phyloP scores from a whole-genome alignment of 2,113 vertebrate genomes.

The Gnathonemus longibarbis region DNA sequence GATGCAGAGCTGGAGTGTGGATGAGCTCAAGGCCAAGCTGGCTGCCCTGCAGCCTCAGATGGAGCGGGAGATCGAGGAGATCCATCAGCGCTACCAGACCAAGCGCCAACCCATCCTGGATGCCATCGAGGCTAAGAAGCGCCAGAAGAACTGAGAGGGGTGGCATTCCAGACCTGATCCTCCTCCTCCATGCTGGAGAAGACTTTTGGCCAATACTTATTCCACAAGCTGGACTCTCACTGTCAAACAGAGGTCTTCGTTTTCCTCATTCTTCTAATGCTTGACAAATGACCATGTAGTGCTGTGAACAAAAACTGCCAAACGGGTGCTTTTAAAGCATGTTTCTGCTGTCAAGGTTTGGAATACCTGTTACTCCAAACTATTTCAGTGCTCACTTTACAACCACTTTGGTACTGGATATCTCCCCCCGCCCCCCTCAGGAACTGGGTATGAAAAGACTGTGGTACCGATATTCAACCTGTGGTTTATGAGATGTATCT shows the following conservation, averaged over 20 bases:
- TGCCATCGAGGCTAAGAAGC: slow-evolving; percentile 87
- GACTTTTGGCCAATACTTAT: neutral
- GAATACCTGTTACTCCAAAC: neutral
- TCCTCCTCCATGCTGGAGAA: neutral
- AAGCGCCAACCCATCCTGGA: slow-evolving; percentile 90
- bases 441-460: neutral
- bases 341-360: neutral
- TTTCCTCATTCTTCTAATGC: neutral
- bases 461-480: neutral
- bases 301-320: slow-evolving; percentile 4
- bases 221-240: neutral
- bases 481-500: neutral
- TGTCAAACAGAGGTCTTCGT: neutral
- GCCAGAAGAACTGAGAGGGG: slow-evolving; percentile 72
- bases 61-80: slow-evolving; percentile 94
- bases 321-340: neutral
- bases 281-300: neutral
- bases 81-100: slow-evolving; percentile 84
- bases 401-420: neutral
- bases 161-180: neutral
- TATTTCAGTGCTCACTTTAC: neutral
- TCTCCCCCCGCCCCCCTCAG: neutral
- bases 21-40: slow-evolving; percentile 75
- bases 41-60: slow-evolving; percentile 87
- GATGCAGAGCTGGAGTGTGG: slow-evolving; percentile 83